These are phyloP conservation scores for Marasmarcha lunaedactyla DNA, from an alignment of 2,888 invertebrate species.

Conservation along the genomic window DNA sequence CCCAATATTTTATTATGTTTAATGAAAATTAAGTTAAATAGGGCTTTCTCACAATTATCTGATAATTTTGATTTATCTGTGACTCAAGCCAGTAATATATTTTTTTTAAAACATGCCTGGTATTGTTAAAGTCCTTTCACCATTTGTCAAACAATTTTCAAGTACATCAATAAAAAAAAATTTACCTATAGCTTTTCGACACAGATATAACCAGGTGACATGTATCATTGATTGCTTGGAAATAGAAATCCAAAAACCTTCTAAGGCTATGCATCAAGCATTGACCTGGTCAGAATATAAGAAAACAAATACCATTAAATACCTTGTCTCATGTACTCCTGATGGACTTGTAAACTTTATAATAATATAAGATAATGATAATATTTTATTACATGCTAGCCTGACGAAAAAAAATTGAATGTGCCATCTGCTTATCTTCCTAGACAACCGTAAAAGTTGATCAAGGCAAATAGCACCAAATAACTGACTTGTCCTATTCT, in stretches of 20 bases:
- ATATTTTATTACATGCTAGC: too few relatives aligned
- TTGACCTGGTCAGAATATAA: slow-evolving; percentile 2
- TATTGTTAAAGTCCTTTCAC: too few relatives aligned
- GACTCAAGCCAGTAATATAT: slow-evolving; percentile 2
- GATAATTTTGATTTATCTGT: neutral
- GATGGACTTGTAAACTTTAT: slow-evolving; percentile 5
- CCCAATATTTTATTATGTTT: slow-evolving; percentile 1
- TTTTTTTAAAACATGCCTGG: neutral
- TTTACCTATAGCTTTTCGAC: neutral
- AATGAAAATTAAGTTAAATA: neutral
- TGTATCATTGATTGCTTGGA: slow-evolving; percentile 1
- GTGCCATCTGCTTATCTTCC: too few relatives aligned
- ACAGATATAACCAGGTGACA: neutral
- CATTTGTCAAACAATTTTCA: neutral
- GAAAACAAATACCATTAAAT: too few relatives aligned
- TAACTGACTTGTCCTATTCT: too few relatives aligned
- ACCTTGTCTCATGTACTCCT: slow-evolving; percentile 7
- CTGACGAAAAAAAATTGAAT: too few relatives aligned
- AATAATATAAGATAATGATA: too few relatives aligned
- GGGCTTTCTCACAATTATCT: neutral
- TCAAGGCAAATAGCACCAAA: too few relatives aligned
- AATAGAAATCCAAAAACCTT: slow-evolving; percentile 1
- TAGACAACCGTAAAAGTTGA: too few relatives aligned
- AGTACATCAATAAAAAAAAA: neutral
- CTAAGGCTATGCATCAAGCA: neutral